Evolutionary conservation across 1,140 invertebrate genomes (phyloP), one percentile per base, ranked within the genome.

Genomic region (Neotoxoptera formosana): DNA sequence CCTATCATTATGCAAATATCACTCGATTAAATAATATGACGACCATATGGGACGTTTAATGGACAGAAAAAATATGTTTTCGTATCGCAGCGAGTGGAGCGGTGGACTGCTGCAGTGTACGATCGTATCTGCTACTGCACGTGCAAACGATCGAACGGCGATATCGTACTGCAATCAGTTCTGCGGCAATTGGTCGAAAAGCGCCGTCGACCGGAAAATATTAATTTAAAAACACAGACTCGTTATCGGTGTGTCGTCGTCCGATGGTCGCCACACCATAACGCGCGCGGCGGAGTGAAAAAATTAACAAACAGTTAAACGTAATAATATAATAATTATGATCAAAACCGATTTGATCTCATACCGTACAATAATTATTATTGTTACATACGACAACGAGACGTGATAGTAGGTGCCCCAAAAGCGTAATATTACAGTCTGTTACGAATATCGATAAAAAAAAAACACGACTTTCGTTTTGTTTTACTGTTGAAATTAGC

Each of bases 1-100:
- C 23, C 91, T 93, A 93, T 93, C 81, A 93, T 93, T 93, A 93
- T 93, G 91, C 81, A 86, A 93, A 93, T 86, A 93, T 17, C 17
- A 41, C 17, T 86, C 91, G 48, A 86, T 86, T 41, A 86, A 23
- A 45, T 17, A 23, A 45, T 17, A 21, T n/a, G 17, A 76, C n/a
- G 11, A 41, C 81, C 91, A 93, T 93, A 93, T 93, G 91, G 48
- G 81, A 84, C 48, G 76, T 86, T 56, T 84, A 56, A n/a, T 67
- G n/a, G n/a, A 25, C 11, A 25, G 17, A 51, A 67, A 67, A 76
- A 67, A n/a, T 67, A n/a, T 76, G 60, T 76, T 76, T 76, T 76
- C n/a, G n/a, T 67, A 30, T 4, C 6, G 25, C 17, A 67, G 1
- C 20, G 25, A 4, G 53, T 23, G 53, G 4, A n/a, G n/a, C 7